Evolutionary conservation across 2,888 invertebrate species (phyloP).

Genomic region (Nymphalis urticae): DNA sequence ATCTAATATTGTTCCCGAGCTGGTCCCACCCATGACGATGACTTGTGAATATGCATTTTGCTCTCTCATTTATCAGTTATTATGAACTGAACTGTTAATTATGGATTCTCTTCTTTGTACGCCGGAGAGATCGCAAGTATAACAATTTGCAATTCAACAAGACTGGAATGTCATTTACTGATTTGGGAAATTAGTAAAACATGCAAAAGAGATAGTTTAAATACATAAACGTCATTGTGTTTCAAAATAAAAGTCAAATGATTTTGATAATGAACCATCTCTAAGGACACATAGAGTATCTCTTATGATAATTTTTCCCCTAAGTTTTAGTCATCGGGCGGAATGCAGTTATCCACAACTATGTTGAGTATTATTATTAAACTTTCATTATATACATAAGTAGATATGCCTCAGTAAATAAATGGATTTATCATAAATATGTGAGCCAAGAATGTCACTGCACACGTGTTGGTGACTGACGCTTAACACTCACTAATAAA

Average conservation of each 20-base stretch:
- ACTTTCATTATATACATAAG: slow-evolving; percentile 78
- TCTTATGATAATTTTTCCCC: slow-evolving; percentile 66
- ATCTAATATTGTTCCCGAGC: slow-evolving; percentile 80
- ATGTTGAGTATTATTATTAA: slow-evolving; percentile 78
- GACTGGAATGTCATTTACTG: slow-evolving; percentile 79
- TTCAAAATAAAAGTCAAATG: slow-evolving; percentile 12
- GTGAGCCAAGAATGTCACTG: slow-evolving; percentile 65
- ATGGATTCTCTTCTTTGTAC: neutral
- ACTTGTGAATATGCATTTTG: slow-evolving; percentile 67
- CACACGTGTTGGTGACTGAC: slow-evolving; percentile 53
- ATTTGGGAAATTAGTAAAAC: slow-evolving; percentile 71
- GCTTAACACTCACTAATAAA: slow-evolving; percentile 59
- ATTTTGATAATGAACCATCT: slow-evolving; percentile 27
- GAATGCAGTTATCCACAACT: slow-evolving; percentile 83
- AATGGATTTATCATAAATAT: slow-evolving; percentile 60
- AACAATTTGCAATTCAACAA: slow-evolving; percentile 70
- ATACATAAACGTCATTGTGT: slow-evolving; percentile 37
- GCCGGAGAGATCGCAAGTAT: slow-evolving; percentile 10
- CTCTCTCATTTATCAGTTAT: slow-evolving; percentile 43
- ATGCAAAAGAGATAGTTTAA: slow-evolving; percentile 47
- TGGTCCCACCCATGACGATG: slow-evolving; percentile 83
- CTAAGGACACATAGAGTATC: slow-evolving; percentile 54
- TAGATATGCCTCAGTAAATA: slow-evolving; percentile 73
- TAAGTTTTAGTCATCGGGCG: slow-evolving; percentile 81
- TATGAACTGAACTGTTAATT: neutral